These are phyloP conservation scores for Coregonus ussuriensis DNA, from an alignment of 2,797 vertebrate genomes.

Conservation along the genomic window DNA sequence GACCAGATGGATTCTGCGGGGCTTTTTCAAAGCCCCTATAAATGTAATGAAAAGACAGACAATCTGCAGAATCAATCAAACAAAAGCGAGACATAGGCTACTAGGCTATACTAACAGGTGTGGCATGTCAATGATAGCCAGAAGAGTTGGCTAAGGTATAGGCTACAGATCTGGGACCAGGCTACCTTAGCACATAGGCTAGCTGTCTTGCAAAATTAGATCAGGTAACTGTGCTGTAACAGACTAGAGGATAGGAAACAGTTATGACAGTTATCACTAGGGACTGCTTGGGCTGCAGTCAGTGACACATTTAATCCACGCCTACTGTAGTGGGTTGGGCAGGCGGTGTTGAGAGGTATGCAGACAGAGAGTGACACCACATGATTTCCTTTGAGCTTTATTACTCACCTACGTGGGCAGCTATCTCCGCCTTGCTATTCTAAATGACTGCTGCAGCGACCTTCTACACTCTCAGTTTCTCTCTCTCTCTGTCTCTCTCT, in stretches of 20 bases:
- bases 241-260: neutral
- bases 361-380: neutral
- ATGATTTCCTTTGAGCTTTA: neutral
- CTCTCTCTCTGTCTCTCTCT: neutral
- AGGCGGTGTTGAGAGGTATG: neutral
- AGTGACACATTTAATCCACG: constrained; percentile 8
- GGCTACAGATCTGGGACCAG: neutral
- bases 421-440: neutral
- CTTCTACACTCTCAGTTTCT: neutral
- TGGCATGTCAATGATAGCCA: too few relatives aligned
- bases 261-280: constrained; percentile 5
- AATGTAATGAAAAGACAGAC: too few relatives aligned
- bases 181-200: neutral
- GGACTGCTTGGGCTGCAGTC: constrained; percentile 2
- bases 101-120: too few relatives aligned
- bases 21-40: too few relatives aligned
- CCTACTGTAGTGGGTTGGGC: too few relatives aligned
- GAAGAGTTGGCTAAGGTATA: too few relatives aligned
- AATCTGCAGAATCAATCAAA: neutral
- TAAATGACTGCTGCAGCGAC: neutral
- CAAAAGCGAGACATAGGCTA: neutral
- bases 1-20: too few relatives aligned
- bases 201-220: constrained; percentile 6
- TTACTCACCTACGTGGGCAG: constrained; percentile 4
- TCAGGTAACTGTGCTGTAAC: constrained; percentile 8